Evolutionary conservation across 1,140 invertebrate genomes (phyloP).

Genomic region (Aethina tumida): DNA sequence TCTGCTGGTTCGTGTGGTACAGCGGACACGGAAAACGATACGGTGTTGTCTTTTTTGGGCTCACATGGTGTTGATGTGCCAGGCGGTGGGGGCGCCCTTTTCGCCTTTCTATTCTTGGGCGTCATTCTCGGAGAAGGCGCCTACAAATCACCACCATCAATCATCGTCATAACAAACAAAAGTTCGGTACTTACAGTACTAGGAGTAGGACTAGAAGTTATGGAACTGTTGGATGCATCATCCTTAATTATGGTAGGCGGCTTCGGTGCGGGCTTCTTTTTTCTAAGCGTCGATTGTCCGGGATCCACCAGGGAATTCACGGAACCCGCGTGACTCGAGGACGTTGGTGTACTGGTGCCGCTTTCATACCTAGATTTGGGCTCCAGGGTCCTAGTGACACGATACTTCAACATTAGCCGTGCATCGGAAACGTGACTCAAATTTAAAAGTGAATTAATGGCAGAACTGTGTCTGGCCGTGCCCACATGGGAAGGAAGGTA

Average conservation of each 20-base stretch:
- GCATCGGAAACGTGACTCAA: too few species aligned
- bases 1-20: slow-evolving; percentile 2
- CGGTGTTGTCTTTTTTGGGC: slow-evolving; percentile 2
- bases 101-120: slow-evolving; percentile 37
- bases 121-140: slow-evolving; percentile 30
- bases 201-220: slow-evolving; percentile 30
- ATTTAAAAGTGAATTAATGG: too few species aligned
- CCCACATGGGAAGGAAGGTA: too few species aligned
- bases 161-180: slow-evolving; percentile 1
- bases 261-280: slow-evolving; percentile 59
- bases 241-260: slow-evolving; percentile 43
- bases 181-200: slow-evolving; percentile 39
- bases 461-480: too few species aligned
- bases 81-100: slow-evolving; percentile 47
- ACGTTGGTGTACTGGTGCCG: too few species aligned
- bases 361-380: slow-evolving; percentile 30
- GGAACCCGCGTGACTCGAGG: too few species aligned
- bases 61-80: slow-evolving; percentile 15
- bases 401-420: slow-evolving; percentile 32
- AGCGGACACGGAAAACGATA: not conserved
- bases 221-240: slow-evolving; percentile 23
- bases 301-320: too few species aligned
- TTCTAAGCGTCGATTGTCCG: slow-evolving; percentile 38
- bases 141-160: slow-evolving; percentile 24
- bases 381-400: slow-evolving; percentile 35